Evolutionary conservation across 2,797 vertebrate genomes (phyloP).

Genomic region (Hylomyscus alleni): DNA sequence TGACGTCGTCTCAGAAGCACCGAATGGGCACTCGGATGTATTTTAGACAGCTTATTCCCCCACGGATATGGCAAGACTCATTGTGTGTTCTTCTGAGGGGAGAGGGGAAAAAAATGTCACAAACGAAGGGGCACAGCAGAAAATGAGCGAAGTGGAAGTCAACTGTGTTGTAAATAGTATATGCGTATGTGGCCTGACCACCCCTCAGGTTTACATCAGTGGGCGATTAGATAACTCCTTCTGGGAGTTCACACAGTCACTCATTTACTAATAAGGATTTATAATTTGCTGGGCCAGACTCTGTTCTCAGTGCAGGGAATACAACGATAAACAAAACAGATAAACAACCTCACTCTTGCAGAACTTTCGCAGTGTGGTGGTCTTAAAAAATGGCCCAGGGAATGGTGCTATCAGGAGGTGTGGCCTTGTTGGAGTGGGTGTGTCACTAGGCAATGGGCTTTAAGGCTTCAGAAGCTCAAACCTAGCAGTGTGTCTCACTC

Average conservation of each 20-base stretch:
- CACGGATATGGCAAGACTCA: background rate
- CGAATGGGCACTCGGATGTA: slow-evolving; percentile 40
- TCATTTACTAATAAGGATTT: background rate
- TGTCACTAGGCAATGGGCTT: background rate
- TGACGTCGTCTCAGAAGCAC: slow-evolving; percentile 55
- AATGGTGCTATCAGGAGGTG: background rate
- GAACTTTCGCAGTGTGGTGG: background rate
- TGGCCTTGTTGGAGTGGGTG: background rate
- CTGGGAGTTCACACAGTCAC: no score
- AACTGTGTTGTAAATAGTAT: background rate
- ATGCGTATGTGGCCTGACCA: background rate
- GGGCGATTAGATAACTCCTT: background rate
- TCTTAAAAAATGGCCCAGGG: background rate
- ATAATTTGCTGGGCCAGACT: background rate
- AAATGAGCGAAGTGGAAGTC: background rate
- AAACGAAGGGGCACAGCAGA: background rate
- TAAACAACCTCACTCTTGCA: background rate
- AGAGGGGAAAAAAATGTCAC: background rate
- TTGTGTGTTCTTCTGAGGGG: background rate
- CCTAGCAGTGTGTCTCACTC: background rate
- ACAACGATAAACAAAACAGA: background rate
- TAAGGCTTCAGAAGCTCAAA: background rate
- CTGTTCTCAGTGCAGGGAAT: background rate
- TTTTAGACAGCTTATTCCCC: slow-evolving; percentile 42
- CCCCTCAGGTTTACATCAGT: background rate